Evolutionary conservation across 2,888 invertebrate genomes (phyloP).

Genomic region (Yponomeuta sedellus): DNA sequence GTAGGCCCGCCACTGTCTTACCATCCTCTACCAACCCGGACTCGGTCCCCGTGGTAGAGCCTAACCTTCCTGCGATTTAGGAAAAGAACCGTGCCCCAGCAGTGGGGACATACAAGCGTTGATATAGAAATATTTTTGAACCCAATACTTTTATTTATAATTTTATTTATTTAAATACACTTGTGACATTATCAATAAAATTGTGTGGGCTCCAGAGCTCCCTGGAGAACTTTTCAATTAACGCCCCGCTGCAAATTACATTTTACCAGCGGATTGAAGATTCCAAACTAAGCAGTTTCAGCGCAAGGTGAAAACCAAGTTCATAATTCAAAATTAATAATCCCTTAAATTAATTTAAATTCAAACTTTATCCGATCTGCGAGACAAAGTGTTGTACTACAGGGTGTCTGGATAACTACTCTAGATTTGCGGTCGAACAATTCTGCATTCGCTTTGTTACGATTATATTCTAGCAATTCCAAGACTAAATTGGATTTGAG

Average conservation of each 20-base stretch:
- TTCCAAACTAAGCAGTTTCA: slow-evolving; percentile 14
- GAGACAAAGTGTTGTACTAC: slow-evolving; percentile 13
- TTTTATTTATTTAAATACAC: background rate
- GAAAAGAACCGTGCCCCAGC: no score
- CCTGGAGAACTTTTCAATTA: background rate
- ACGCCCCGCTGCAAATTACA: background rate
- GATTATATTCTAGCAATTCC: background rate
- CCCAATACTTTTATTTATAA: no score
- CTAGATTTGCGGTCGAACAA: slow-evolving; percentile 6
- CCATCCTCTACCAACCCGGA: no score
- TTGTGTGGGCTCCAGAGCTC: slow-evolving; percentile 21
- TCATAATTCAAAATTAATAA: slow-evolving; percentile 72
- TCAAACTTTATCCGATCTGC: slow-evolving; percentile 55
- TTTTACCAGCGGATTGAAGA: background rate
- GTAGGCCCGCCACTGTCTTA: no score
- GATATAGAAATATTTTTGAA: no score
- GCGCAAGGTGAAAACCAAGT: slow-evolving; percentile 36
- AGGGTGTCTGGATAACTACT: slow-evolving; percentile 4
- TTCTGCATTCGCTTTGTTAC: slow-evolving; percentile 1
- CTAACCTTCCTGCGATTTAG: no score
- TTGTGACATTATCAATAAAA: slow-evolving; percentile 24
- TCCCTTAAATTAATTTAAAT: slow-evolving; percentile 69
- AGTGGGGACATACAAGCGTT: no score
- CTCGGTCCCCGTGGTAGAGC: no score
- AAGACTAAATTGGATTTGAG: background rate